These are phyloP conservation scores for Semibalanus balanoides DNA, from an alignment of 1,140 invertebrate genomes.

Conservation along the genomic window DNA sequence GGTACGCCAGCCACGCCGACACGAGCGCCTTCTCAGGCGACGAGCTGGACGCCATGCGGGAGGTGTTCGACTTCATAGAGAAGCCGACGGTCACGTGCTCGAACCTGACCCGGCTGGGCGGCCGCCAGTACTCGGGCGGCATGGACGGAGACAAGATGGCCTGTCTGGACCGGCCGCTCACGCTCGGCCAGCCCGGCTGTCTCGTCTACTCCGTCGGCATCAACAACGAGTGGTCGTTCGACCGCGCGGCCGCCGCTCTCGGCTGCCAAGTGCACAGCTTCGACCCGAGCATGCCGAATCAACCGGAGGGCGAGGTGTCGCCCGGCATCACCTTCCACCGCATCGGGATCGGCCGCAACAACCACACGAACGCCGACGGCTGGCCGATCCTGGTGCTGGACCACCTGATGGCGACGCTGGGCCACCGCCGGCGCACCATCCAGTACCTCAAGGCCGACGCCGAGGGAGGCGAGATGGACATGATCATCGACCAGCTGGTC, in stretches of 20 bases:
- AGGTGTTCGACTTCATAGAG: background rate
- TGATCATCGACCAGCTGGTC: background rate
- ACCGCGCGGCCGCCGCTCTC: constrained; percentile 19
- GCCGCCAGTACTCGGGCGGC: background rate
- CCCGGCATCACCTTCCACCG: background rate
- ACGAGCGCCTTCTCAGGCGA: no score
- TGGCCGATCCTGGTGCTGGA: background rate
- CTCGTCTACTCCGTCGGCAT: constrained; percentile 22
- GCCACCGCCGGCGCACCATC: background rate
- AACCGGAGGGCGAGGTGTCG: background rate
- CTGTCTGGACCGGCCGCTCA: constrained; percentile 16
- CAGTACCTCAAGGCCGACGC: background rate
- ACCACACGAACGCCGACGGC: background rate
- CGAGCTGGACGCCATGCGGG: background rate
- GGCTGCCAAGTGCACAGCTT: constrained; percentile 23
- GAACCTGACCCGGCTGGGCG: background rate
- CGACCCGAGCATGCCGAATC: constrained; percentile 18
- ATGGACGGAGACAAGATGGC: constrained; percentile 17
- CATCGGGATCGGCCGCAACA: background rate
- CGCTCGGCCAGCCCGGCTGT: constrained; percentile 13
- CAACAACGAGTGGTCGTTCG: constrained; percentile 25
- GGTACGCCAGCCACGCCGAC: no score
- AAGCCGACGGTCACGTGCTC: background rate
- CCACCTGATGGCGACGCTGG: background rate
- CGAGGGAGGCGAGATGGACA: constrained; percentile 3